Conservation (phyloP, 1,140 invertebrate genomes). For the Zaprionus lachaisei region DNA sequence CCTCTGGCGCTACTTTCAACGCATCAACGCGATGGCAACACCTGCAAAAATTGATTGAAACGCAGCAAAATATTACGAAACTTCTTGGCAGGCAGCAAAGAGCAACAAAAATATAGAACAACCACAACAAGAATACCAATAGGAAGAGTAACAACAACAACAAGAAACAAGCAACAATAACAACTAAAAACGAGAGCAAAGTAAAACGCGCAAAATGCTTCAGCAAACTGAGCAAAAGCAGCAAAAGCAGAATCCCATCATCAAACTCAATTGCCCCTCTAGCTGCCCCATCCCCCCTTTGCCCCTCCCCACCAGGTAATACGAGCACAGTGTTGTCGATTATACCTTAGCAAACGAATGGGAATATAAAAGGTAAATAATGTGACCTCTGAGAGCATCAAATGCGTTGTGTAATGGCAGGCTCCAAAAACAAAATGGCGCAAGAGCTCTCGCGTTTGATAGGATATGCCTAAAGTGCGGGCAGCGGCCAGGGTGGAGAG, state of each 20-base stretch:
- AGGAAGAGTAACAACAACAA: not conserved
- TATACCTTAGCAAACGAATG: conserved; percentile 55
- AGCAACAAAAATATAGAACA: not conserved
- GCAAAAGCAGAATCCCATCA: conserved; percentile 22
- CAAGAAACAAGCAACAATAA: conserved; percentile 7
- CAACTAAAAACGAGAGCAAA: conserved; percentile 29
- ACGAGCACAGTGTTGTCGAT: not conserved
- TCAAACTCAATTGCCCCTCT: conserved; percentile 17
- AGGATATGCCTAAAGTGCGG: conserved; percentile 49
- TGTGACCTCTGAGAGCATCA: conserved; percentile 82
- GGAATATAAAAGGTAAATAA: conserved; percentile 83
- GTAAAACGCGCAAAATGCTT: conserved; percentile 21
- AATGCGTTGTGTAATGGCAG: conserved; percentile 76
- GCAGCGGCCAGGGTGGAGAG: conserved; percentile 8
- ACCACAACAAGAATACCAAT: not conserved
- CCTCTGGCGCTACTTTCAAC: conserved; percentile 12
- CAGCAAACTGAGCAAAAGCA: not conserved
- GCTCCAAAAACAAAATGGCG: conserved; percentile 57
- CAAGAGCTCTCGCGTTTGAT: conserved; percentile 44
- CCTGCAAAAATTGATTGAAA: conserved; percentile 69
- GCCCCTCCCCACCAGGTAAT: not conserved
- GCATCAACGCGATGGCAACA: conserved; percentile 47
- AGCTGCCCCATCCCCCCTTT: not conserved
- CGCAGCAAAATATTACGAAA: conserved; percentile 67
- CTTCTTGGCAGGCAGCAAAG: conserved; percentile 29